Conservation (phyloP, 1,140 invertebrate species). For the Drosophila punjabiensis region DNA sequence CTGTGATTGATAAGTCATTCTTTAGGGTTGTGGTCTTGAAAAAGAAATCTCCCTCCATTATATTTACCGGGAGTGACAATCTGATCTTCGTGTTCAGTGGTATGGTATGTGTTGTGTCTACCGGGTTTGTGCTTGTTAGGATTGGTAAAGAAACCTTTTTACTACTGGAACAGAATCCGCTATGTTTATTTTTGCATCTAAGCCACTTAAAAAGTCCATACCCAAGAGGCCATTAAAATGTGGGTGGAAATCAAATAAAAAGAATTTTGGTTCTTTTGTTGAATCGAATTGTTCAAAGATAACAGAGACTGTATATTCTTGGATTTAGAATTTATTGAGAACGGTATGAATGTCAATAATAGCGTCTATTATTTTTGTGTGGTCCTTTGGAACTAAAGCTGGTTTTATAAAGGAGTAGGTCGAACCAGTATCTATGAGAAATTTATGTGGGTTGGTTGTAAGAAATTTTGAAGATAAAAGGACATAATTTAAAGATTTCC, state of each 20-base stretch:
- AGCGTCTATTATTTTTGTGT: no score
- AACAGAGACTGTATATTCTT: constrained; percentile 4
- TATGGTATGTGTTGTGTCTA: background rate
- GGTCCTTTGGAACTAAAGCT: no score
- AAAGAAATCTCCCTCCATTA: constrained; percentile 10
- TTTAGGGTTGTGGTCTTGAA: no score
- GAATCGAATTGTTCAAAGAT: constrained; percentile 7
- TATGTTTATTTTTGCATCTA: constrained; percentile 16
- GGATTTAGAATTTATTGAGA: background rate
- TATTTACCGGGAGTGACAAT: background rate
- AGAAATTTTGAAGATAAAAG: no score
- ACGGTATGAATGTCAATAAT: no score
- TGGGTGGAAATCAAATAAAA: no score
- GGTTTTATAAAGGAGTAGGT: no score
- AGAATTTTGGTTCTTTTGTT: background rate
- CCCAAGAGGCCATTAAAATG: no score
- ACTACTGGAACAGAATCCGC: background rate
- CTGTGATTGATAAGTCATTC: no score
- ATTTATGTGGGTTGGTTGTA: no score
- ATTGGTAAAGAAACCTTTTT: background rate
- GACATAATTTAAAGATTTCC: constrained; percentile 7
- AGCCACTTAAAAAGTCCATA: background rate
- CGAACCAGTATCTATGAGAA: no score
- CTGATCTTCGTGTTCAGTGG: constrained; percentile 1
- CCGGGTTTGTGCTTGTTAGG: background rate